Percentiles rank a stretch among this genome's conserved stretches.
phyloP scores from a whole-genome alignment of 2,113 vertebrate genomes.

The Melanocharis versteri region DNA sequence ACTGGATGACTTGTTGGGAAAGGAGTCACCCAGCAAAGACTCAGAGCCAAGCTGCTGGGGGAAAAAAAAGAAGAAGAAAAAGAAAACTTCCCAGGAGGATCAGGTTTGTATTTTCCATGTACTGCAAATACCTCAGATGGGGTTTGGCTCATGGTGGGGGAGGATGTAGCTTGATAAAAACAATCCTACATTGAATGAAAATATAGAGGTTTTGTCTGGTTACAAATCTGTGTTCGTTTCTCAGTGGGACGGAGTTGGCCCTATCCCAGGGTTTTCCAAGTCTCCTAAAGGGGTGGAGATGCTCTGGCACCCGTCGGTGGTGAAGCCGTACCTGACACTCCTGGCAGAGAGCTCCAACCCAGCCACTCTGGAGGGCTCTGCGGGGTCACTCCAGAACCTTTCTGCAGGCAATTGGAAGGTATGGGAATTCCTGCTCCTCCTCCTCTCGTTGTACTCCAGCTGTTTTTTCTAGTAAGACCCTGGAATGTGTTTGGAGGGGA shows the following conservation, averaged over 20 bases:
- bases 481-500: background rate
- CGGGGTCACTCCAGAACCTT: slow-evolving; percentile 95
- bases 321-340: slow-evolving; percentile 94
- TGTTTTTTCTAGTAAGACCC: background rate
- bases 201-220: background rate
- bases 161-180: background rate
- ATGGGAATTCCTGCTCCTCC: background rate
- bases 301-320: slow-evolving; percentile 95
- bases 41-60: slow-evolving; percentile 94
- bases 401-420: slow-evolving; percentile 98
- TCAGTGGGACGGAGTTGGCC: slow-evolving; percentile 97
- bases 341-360: slow-evolving; percentile 97
- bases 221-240: background rate
- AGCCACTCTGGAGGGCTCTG: slow-evolving; percentile 94
- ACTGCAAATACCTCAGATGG: background rate
- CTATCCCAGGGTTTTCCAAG: slow-evolving; percentile 93
- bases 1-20: slow-evolving; percentile 85
- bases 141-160: background rate
- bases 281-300: slow-evolving; percentile 95
- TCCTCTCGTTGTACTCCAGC: accelerated
- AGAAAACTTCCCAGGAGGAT: slow-evolving; percentile 86
- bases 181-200: background rate
- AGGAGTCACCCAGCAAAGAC: slow-evolving; percentile 90
- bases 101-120: slow-evolving; percentile 75
- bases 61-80: slow-evolving; percentile 97